Base-by-base conservation (phyloP, 1,140 invertebrate species). In the Zaprionus capensis region DNA sequence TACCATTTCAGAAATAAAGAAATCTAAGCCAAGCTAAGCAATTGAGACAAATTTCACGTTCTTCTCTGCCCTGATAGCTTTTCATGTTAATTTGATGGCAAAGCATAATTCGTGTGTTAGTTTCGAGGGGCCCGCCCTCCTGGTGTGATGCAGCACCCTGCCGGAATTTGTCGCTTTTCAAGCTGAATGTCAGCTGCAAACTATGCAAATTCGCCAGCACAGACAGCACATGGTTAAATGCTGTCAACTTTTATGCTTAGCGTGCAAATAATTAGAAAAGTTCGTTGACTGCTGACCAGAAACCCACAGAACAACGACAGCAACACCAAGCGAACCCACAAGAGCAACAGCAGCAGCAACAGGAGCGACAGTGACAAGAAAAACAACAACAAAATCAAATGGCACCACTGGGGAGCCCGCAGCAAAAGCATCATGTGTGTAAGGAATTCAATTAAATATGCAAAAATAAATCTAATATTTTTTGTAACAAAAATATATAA, bases 401-500 rank as follows among this genome's bases (percentile, higher is more conserved):
- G 15, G 5, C 51, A 49, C 34, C 36, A 44, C n/a, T 7, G 17
- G 38, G 41, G 17, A 22, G 14, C 12, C 44, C 44, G 17, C 14
- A 58, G 55, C 65, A 34, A 49, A 34, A 46, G 34, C 66, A 61
- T 53, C 67, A 62, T 67, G 69, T 76, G 70, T 57, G 69, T 49
- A 57, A 51, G 67, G 55, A 76, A 70, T 78, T 72, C 74, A 82
- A 81, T 82, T 82, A 81, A 81, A 82, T 78, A 82, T 82, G 65
- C 79, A 74, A 81, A 81, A 81, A 66, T 81, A 78, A 82, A 81
- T 63, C 65, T 57, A 70, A 74, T 74, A 67, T 70, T 53, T 74
- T 71, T 34, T 12, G 14, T 31, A 76, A 28, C 11, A 57, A 59
- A 80, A 34, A 67, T n/a, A 55, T 73, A 41, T 31, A 58, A n/a